Conservation (phyloP, 1,140 invertebrate species). For the Aradophagus sp. region DNA sequence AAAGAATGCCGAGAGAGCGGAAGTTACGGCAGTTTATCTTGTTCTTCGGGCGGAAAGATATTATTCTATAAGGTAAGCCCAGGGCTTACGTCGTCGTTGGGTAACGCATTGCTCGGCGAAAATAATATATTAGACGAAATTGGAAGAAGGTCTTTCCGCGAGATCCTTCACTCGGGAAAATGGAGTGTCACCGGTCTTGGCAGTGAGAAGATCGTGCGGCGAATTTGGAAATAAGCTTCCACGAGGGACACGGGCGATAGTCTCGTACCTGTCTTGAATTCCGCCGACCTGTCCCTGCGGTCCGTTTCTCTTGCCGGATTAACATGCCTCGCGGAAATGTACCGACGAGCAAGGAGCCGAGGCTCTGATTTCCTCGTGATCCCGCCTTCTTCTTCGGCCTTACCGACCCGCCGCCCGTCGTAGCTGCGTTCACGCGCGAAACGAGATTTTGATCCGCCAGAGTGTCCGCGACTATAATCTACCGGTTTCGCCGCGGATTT, state of each 20-base stretch:
- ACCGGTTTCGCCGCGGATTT: slow-evolving; percentile 19
- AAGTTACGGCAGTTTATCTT: slow-evolving; percentile 49
- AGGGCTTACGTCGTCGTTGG: slow-evolving; percentile 50
- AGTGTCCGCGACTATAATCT: slow-evolving; percentile 50
- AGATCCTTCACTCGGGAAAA: slow-evolving; percentile 53
- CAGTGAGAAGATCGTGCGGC: slow-evolving; percentile 51
- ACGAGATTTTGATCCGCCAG: slow-evolving; percentile 57
- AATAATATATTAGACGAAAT: slow-evolving; percentile 57
- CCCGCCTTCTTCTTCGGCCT: too few species aligned
- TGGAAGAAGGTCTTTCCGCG: slow-evolving; percentile 53
- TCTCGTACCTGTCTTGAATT: slow-evolving; percentile 37
- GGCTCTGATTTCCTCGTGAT: slow-evolving; percentile 46
- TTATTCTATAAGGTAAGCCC: slow-evolving; percentile 54
- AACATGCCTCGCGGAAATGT: slow-evolving; percentile 53
- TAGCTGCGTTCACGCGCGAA: slow-evolving; percentile 59
- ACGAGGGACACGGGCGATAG: slow-evolving; percentile 29
- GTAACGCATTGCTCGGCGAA: slow-evolving; percentile 48
- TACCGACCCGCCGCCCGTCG: too few species aligned
- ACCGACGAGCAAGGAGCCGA: slow-evolving; percentile 20
- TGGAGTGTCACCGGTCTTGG: slow-evolving; percentile 56
- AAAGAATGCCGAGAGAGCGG: slow-evolving; percentile 30
- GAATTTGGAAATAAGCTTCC: slow-evolving; percentile 51
- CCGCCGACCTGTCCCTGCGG: slow-evolving; percentile 33
- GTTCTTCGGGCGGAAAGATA: slow-evolving; percentile 50
- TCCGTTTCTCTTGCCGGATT: slow-evolving; percentile 55